A percentile compares a stretch with the other conserved stretches of the same genome.
Evolutionary conservation across 2,888 invertebrate genomes (phyloP).

Genomic region (Hemistola chrysoprasaria): DNA sequence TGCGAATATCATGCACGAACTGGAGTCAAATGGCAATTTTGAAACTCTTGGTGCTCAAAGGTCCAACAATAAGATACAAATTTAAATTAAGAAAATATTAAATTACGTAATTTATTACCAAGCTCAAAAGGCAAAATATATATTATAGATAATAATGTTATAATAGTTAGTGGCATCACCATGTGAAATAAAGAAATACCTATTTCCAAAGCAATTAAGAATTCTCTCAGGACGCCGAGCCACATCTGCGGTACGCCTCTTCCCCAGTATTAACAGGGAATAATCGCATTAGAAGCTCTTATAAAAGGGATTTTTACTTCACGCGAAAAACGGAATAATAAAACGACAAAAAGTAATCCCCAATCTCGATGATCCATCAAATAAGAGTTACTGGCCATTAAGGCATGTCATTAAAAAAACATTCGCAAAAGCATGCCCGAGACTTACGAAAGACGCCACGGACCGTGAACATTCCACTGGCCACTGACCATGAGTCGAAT

Average conservation of each 20-base stretch:
- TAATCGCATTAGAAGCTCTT: constrained; percentile 15
- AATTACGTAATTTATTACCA: no score
- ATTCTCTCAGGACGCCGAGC: constrained; percentile 11
- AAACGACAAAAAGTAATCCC: constrained; percentile 32
- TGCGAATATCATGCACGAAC: constrained; percentile 14
- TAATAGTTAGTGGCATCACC: no score
- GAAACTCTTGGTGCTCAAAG: no score
- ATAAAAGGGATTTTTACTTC: constrained; percentile 5
- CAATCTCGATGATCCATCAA: constrained; percentile 37
- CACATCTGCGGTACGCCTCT: constrained; percentile 8
- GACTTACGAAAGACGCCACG: constrained; percentile 76
- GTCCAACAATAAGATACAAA: no score
- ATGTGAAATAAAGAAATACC: constrained; percentile 4
- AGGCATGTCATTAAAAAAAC: constrained; percentile 66
- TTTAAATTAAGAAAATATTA: no score
- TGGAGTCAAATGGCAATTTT: no score
- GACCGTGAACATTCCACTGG: constrained; percentile 78
- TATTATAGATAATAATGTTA: no score
- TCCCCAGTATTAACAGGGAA: constrained; percentile 22
- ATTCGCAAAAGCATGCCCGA: constrained; percentile 75
- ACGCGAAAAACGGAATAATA: constrained; percentile 4
- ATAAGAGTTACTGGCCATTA: constrained; percentile 57
- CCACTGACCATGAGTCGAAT: constrained; percentile 64
- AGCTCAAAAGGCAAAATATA: no score
- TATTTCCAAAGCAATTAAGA: constrained; percentile 15